Evolutionary conservation across 1,140 invertebrate species (phyloP).

Genomic region (Magallana angulata): DNA sequence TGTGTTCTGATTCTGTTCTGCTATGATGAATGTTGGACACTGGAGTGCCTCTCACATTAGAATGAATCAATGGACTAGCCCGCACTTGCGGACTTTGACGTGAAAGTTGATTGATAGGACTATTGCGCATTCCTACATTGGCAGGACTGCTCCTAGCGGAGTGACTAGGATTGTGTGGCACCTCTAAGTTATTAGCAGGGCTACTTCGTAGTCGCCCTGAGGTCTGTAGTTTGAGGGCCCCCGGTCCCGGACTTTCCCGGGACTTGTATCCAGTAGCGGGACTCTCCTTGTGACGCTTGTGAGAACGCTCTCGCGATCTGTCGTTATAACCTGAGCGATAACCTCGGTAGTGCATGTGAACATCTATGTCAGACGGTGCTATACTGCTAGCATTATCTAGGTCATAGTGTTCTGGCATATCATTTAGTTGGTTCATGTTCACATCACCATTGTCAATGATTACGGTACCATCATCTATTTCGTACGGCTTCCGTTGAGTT

Average conservation of each 20-base stretch:
- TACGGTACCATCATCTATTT: constrained; percentile 77
- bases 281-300: constrained; percentile 44
- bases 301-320: constrained; percentile 25
- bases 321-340: constrained; percentile 84
- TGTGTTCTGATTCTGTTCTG: constrained; percentile 63
- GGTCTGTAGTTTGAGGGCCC: constrained; percentile 47
- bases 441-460: constrained; percentile 82
- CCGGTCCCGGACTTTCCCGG: constrained; percentile 48
- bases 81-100: constrained; percentile 62
- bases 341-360: constrained; percentile 96
- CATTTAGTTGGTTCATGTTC: constrained; percentile 84
- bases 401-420: constrained; percentile 96
- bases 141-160: constrained; percentile 63
- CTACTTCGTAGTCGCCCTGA: constrained; percentile 45
- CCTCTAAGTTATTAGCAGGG: constrained; percentile 49
- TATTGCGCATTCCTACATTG: constrained; percentile 49
- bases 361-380: constrained; percentile 97
- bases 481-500: constrained; percentile 84
- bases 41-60: constrained; percentile 58
- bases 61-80: constrained; percentile 63
- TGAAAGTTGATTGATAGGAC: constrained; percentile 64
- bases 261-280: not conserved
- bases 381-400: constrained; percentile 98
- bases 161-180: constrained; percentile 54
- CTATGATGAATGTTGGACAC: constrained; percentile 56